Evolutionary conservation across 2,113 vertebrate species (phyloP).

Genomic region (Leptodactylus fuscus): DNA sequence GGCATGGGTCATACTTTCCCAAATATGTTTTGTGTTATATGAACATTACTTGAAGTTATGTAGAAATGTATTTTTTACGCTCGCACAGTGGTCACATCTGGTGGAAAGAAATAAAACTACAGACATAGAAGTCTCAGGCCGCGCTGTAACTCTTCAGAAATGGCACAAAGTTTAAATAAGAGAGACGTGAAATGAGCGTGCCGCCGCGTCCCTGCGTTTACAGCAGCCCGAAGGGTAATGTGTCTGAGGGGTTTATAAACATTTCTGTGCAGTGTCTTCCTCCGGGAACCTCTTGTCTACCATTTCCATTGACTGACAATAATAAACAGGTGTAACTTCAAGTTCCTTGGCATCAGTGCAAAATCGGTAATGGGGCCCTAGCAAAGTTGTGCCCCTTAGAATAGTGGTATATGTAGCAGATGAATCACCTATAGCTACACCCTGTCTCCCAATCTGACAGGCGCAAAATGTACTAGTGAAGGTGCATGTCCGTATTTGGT

Average conservation of each 20-base stretch:
- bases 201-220: no score
- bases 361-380: no score
- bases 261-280: background rate
- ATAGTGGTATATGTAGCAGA: no score
- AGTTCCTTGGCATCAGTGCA: no score
- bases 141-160: background rate
- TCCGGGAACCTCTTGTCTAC: background rate
- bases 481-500: no score
- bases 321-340: background rate
- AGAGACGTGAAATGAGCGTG: background rate
- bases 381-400: no score
- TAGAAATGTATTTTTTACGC: background rate
- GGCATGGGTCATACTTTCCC: background rate
- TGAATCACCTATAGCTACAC: no score
- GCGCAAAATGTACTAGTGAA: no score
- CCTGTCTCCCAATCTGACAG: no score
- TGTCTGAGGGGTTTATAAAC: constrained; percentile 9
- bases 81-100: constrained; percentile 8
- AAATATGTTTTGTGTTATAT: constrained; percentile 32
- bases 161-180: constrained; percentile 13
- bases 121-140: background rate
- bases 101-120: background rate
- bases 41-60: background rate
- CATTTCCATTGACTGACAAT: background rate
- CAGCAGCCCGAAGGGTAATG: background rate